Percentiles rank a stretch among this genome's conserved stretches.
Evolutionary conservation across 2,888 invertebrate genomes (phyloP).

Genomic region (Thera obeliscata): DNA sequence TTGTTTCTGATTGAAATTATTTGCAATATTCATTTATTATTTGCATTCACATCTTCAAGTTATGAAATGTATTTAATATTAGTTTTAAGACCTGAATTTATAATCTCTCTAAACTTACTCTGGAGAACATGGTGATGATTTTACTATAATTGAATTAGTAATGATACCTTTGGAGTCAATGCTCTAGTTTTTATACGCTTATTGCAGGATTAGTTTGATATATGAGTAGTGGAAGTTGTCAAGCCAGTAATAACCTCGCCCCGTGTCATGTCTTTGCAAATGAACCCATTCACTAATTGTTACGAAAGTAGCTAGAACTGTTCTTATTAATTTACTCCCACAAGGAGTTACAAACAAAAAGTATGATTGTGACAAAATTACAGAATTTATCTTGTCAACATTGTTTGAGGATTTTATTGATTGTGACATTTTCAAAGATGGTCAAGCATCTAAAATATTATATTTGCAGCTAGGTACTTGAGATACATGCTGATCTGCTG

Average conservation of each 20-base stretch:
- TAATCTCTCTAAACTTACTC: slow-evolving; percentile 44
- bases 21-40: no score
- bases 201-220: slow-evolving; percentile 43
- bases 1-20: no score
- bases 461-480: no score
- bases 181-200: slow-evolving; percentile 58
- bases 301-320: slow-evolving; percentile 34
- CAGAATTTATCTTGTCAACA: no score
- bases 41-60: no score
- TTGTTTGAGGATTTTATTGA: no score
- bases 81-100: background rate
- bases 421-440: no score
- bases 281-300: slow-evolving; percentile 47
- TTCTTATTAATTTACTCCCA: slow-evolving; percentile 17
- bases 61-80: no score
- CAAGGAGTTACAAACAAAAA: background rate
- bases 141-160: slow-evolving; percentile 46
- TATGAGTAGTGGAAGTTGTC: slow-evolving; percentile 57
- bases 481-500: no score
- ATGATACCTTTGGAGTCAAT: slow-evolving; percentile 50
- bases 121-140: slow-evolving; percentile 59
- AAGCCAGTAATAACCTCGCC: slow-evolving; percentile 44
- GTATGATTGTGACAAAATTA: background rate
- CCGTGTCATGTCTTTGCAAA: slow-evolving; percentile 44
- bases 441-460: no score